These are phyloP conservation scores for Eupithecia inturbata DNA, from an alignment of 2,888 invertebrate species.

Conservation along the genomic window DNA sequence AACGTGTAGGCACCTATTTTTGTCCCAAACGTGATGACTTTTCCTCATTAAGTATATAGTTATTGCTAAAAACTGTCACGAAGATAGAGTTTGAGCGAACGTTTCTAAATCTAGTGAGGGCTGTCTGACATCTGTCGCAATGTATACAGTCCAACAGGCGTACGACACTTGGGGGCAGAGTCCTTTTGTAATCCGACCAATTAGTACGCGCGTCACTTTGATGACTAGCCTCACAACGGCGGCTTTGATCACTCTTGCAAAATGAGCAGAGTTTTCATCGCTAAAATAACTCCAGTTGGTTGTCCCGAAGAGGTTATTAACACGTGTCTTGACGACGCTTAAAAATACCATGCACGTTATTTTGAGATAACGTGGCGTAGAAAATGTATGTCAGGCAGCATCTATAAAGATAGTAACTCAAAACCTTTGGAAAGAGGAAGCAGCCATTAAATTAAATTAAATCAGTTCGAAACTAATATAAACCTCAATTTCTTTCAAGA, in stretches of 20 bases:
- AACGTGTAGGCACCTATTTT: conserved; percentile 2
- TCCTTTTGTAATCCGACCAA: conserved; percentile 71
- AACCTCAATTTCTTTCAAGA: conserved; percentile 55
- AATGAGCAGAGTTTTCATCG: conserved; percentile 65
- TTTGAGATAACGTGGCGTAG: conserved; percentile 59
- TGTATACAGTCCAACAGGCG: conserved; percentile 46
- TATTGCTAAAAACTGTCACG: conserved; percentile 5
- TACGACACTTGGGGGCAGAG: conserved; percentile 50
- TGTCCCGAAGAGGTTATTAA: conserved; percentile 69
- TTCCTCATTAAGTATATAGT: not conserved
- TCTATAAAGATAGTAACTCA: conserved; percentile 61
- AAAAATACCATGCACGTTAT: conserved; percentile 50
- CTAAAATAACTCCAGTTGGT: conserved; percentile 66
- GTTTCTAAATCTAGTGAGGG: conserved; percentile 17
- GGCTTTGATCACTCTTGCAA: conserved; percentile 75
- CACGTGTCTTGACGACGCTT: conserved; percentile 48
- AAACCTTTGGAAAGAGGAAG: conserved; percentile 63
- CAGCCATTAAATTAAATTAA: conserved; percentile 65
- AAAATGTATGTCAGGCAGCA: conserved; percentile 71
- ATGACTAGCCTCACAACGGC: conserved; percentile 57
- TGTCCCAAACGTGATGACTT: conserved; percentile 10
- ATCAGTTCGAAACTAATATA: conserved; percentile 57
- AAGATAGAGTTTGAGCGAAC: not conserved
- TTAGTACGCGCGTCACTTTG: conserved; percentile 73
- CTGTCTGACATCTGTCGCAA: conserved; percentile 47